Evolutionary conservation across 1,140 invertebrate species (phyloP).

Genomic region (Apocrypta bakeri): DNA sequence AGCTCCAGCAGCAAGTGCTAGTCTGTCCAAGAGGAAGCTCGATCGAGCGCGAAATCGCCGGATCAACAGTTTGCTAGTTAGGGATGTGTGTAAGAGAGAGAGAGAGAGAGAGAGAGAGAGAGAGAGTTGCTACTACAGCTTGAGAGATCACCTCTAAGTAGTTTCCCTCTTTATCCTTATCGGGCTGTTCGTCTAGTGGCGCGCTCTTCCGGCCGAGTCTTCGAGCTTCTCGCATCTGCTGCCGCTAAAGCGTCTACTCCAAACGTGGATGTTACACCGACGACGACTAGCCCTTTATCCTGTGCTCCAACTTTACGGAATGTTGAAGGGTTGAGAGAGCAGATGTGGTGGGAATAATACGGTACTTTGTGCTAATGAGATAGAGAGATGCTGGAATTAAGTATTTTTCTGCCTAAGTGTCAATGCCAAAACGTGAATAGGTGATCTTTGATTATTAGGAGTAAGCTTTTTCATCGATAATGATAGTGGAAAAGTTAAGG

Average conservation of each 20-base stretch:
- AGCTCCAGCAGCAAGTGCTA: slow-evolving; percentile 1
- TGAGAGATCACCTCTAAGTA: neutral
- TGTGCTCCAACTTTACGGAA: neutral
- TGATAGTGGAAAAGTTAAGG: too few species aligned
- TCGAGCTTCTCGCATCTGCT: slow-evolving; percentile 6
- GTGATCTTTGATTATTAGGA: too few species aligned
- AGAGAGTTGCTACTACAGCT: neutral
- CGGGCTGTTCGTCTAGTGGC: neutral
- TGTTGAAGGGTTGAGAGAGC: neutral
- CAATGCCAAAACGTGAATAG: too few species aligned
- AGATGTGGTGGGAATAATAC: neutral
- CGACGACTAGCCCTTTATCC: neutral
- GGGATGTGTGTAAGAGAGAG: slow-evolving; percentile 4
- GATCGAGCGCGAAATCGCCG: slow-evolving; percentile 60
- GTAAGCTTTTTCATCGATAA: too few species aligned
- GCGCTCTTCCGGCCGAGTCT: neutral
- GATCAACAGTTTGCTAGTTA: slow-evolving; percentile 64
- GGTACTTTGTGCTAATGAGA: neutral
- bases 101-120: slow-evolving; percentile 14
- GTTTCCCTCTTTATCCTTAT: slow-evolving; percentile 41
- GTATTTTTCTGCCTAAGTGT: neutral
- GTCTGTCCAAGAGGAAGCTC: slow-evolving; percentile 12
- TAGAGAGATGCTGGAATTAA: neutral
- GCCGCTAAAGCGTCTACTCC: neutral
- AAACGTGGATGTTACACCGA: neutral